These are phyloP conservation scores for Steromphala cineraria DNA, from an alignment of 2,888 invertebrate species.

Conservation along the genomic window DNA sequence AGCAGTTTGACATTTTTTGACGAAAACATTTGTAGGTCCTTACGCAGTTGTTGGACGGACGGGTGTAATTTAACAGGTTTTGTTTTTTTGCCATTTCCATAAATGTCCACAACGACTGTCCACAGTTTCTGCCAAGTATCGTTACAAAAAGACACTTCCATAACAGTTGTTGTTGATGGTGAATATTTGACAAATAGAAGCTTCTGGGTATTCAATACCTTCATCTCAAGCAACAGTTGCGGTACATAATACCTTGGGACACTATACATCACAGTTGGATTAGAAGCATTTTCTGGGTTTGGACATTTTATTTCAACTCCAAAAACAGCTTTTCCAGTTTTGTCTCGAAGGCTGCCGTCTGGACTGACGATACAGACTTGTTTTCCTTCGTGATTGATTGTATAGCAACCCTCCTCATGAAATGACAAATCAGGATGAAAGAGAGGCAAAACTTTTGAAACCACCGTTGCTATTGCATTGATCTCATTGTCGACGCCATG, in stretches of 20 bases:
- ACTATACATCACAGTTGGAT: background rate
- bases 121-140: background rate
- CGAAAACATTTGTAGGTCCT: background rate
- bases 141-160: background rate
- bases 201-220: background rate
- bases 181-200: background rate
- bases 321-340: background rate
- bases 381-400: background rate
- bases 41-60: background rate
- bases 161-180: background rate
- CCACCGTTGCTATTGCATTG: background rate
- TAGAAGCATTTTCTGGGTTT: background rate
- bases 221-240: background rate
- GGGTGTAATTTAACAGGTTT: background rate
- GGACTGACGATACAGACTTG: background rate
- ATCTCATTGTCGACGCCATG: background rate
- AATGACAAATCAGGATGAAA: background rate
- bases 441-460: background rate
- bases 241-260: slow-evolving; percentile 1
- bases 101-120: background rate
- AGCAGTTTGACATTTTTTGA: background rate
- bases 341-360: background rate
- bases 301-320: slow-evolving; percentile 1
- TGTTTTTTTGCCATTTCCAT: background rate
- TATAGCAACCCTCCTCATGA: background rate